These are phyloP conservation scores for Climacteris rufus DNA, from an alignment of 2,113 vertebrate genomes.

Conservation along the genomic window DNA sequence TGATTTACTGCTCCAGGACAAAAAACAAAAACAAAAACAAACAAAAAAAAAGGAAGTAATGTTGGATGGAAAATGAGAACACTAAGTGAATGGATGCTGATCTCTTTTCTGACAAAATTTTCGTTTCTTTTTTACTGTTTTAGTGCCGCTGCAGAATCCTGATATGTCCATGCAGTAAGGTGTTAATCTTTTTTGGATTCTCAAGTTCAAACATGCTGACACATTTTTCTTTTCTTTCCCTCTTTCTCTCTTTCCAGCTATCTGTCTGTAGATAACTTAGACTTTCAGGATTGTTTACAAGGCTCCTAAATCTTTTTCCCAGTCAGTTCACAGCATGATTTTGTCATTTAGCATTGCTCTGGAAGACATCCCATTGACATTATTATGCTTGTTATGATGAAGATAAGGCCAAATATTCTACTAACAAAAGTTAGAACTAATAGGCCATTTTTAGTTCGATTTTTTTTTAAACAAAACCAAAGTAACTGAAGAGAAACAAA, in stretches of 20 bases:
- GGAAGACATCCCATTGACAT: not conserved
- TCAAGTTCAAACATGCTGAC: not conserved
- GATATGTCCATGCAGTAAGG: not conserved
- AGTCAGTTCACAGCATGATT: not conserved
- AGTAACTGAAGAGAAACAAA: not conserved
- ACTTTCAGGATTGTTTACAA: not conserved
- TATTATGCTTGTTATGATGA: not conserved
- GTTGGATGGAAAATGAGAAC: not conserved
- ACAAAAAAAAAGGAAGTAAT: not conserved
- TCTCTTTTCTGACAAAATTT: not conserved
- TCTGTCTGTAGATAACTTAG: not conserved
- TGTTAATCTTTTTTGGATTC: not conserved
- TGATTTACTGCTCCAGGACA: not conserved
- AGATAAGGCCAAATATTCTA: not conserved
- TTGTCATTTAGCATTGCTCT: not conserved
- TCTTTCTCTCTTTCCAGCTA: not conserved
- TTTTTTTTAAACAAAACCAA: conserved; percentile 30
- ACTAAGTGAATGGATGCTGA: not conserved
- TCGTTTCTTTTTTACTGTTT: conserved; percentile 13
- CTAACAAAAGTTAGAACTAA: not conserved
- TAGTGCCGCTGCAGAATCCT: not conserved
- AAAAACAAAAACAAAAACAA: not conserved
- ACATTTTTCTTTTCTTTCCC: not conserved
- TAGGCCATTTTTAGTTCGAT: not conserved
- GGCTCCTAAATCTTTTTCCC: not conserved